Conservation (phyloP, 2,797 vertebrate species). For the Netta rufina region DNA sequence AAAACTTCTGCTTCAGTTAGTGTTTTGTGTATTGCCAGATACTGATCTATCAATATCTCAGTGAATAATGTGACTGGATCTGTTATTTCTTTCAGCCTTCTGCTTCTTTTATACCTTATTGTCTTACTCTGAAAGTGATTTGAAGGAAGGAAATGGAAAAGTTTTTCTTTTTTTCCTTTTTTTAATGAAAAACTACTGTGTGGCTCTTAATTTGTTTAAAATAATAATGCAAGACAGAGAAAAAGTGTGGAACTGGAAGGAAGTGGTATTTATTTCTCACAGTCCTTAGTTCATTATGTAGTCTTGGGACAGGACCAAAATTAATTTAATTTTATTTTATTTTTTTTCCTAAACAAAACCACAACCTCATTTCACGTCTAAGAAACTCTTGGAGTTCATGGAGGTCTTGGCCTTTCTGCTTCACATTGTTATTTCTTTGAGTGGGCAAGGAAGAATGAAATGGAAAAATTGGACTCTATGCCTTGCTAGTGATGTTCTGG, state of each 20-base stretch:
- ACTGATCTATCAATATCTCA: not conserved
- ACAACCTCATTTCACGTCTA: not conserved
- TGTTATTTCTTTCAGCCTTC: not conserved
- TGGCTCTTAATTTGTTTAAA: not conserved
- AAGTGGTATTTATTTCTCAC: not conserved
- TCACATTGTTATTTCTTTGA: not conserved
- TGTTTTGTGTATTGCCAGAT: not conserved
- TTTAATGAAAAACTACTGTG: not conserved
- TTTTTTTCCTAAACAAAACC: not conserved
- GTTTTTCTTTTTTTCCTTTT: not conserved
- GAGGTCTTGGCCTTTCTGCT: not conserved
- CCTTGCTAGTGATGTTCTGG: not conserved
- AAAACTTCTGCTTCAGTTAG: not conserved
- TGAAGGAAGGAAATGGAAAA: not conserved
- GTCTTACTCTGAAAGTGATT: not conserved
- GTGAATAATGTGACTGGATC: not conserved
- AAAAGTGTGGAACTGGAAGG: not conserved
- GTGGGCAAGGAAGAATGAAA: not conserved
- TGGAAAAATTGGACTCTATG: not conserved
- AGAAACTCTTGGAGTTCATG: not conserved
- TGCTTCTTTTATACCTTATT: not conserved
- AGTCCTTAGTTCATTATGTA: not conserved
- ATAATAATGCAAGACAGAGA: not conserved
- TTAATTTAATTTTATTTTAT: not conserved
- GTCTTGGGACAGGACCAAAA: not conserved